Evolutionary conservation across 1,140 invertebrate species (phyloP).

Genomic region (Medauroidea extradentata): DNA sequence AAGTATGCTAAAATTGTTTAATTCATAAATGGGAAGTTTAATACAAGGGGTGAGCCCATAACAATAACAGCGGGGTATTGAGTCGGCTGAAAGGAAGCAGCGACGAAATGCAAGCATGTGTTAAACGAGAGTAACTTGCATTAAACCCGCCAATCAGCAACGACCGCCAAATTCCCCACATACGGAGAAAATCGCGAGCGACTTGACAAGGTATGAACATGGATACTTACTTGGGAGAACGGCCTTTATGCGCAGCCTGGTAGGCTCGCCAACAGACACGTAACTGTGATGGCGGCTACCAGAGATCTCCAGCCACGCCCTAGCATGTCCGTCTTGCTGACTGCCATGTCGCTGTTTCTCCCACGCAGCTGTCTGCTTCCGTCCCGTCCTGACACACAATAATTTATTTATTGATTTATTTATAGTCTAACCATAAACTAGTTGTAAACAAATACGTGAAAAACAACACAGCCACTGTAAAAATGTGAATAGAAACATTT

Average conservation of each 20-base stretch:
- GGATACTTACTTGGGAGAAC: constrained; percentile 54
- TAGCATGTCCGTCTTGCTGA: background rate
- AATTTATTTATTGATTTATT: background rate
- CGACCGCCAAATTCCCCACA: background rate
- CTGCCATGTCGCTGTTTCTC: constrained; percentile 1
- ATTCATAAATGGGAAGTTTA: no score
- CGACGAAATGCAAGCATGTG: background rate
- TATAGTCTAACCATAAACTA: background rate
- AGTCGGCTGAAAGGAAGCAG: background rate
- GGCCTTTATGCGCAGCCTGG: constrained; percentile 60
- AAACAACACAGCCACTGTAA: no score
- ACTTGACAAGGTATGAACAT: background rate
- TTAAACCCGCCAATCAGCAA: background rate
- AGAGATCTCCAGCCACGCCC: constrained; percentile 66
- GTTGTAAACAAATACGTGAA: background rate
- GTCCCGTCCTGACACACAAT: background rate
- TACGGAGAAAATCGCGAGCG: background rate
- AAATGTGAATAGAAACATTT: no score
- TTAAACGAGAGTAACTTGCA: background rate
- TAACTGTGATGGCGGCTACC: constrained; percentile 45
- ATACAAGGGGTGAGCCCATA: no score
- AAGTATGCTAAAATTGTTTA: no score
- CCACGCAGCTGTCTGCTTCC: background rate
- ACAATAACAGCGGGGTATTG: background rate
- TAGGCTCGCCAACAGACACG: constrained; percentile 66